Conservation (phyloP, 64 coral and sea anemone species). For the Astreopora myriophthalma region DNA sequence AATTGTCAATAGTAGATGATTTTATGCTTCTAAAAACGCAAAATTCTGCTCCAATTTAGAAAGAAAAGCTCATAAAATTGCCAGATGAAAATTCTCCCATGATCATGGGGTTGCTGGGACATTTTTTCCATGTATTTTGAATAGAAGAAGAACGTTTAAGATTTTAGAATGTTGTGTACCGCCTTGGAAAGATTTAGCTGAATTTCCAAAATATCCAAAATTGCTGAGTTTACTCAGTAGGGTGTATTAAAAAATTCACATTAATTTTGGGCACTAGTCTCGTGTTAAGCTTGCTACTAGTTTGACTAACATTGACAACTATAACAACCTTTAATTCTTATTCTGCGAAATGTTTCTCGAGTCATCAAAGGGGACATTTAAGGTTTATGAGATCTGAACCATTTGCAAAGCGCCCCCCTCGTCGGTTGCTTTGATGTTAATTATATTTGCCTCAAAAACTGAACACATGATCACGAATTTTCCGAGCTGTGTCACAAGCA, state of each 20-base stretch:
- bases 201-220: constrained; percentile 5
- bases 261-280: too few relatives aligned
- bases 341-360: neutral
- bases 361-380: neutral
- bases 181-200: neutral
- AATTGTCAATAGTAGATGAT: too few relatives aligned
- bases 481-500: neutral
- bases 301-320: neutral
- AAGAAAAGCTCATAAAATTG: too few relatives aligned
- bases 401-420: neutral
- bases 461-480: neutral
- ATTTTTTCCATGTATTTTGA: too few relatives aligned
- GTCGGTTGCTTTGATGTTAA: neutral
- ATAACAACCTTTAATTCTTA: neutral
- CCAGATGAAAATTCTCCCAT: too few relatives aligned
- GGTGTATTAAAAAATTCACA: neutral
- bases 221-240: neutral
- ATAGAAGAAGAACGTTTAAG: too few relatives aligned
- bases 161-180: neutral
- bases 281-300: too few relatives aligned
- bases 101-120: too few relatives aligned
- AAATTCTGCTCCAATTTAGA: too few relatives aligned
- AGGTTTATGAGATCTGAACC: neutral
- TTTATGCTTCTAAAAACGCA: too few relatives aligned
- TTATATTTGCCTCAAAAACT: neutral